These are phyloP conservation scores for Dromius quadrimaculatus DNA, from an alignment of 2,888 invertebrate genomes.

Conservation along the genomic window DNA sequence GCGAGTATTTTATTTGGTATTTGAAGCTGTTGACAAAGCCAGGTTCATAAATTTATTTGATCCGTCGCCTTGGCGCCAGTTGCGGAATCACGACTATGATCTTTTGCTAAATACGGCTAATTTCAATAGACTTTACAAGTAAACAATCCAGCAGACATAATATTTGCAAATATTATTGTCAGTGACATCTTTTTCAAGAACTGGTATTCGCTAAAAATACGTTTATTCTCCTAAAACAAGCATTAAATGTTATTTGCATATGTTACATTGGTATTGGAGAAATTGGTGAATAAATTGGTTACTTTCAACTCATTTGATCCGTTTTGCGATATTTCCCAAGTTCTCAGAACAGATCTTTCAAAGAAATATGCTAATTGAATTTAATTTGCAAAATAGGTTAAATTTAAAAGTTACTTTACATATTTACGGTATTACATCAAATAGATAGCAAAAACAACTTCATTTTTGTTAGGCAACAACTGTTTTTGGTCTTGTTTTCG, in stretches of 20 bases:
- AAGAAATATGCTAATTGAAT: too few relatives aligned
- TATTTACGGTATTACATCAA: too few relatives aligned
- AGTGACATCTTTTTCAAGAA: conserved; percentile 8
- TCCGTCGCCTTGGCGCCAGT: conserved; percentile 33
- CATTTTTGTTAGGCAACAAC: too few relatives aligned
- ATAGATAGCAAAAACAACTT: too few relatives aligned
- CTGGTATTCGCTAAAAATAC: conserved; percentile 11
- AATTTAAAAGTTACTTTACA: too few relatives aligned
- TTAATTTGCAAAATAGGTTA: too few relatives aligned
- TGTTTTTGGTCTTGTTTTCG: too few relatives aligned
- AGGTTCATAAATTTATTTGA: conserved; percentile 40
- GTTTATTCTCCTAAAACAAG: background rate
- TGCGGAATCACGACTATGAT: conserved; percentile 17
- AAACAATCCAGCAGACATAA: conserved; percentile 10
- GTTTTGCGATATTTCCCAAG: background rate
- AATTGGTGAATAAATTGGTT: background rate
- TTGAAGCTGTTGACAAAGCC: conserved; percentile 24
- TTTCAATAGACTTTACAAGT: conserved; percentile 25
- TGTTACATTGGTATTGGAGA: background rate
- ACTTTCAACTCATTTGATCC: background rate
- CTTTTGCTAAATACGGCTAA: conserved; percentile 30
- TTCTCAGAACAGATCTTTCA: background rate
- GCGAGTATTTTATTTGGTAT: too few relatives aligned
- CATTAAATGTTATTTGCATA: background rate
- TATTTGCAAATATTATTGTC: conserved; percentile 34